A percentile compares a stretch with the other conserved stretches of the same genome.
Conservation (phyloP, 2,888 invertebrate species). For the Drosophila phalerata region DNA sequence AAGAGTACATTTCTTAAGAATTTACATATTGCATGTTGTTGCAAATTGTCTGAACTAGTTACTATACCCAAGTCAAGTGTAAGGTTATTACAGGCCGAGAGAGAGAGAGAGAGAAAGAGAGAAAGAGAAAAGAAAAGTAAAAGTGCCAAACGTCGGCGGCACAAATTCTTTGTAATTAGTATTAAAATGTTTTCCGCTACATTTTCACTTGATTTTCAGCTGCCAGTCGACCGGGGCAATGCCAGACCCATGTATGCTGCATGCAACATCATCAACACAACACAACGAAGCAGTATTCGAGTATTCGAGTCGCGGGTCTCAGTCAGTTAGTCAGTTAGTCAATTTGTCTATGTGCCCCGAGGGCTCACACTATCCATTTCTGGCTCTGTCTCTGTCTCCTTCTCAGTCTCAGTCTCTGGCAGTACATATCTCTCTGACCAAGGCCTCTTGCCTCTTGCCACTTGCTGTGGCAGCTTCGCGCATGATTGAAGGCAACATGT, state of each 20-base stretch:
- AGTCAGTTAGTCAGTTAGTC: slow-evolving; percentile 72
- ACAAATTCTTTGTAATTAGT: slow-evolving; percentile 82
- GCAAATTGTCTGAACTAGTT: slow-evolving; percentile 9
- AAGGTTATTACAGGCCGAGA: slow-evolving; percentile 5
- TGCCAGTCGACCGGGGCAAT: slow-evolving; percentile 40
- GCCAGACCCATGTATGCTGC: slow-evolving; percentile 23
- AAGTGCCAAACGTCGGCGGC: slow-evolving; percentile 73
- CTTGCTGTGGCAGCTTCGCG: slow-evolving; percentile 60
- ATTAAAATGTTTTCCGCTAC: slow-evolving; percentile 81
- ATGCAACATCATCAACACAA: slow-evolving; percentile 3
- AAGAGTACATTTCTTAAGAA: not conserved
- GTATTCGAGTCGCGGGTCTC: slow-evolving; percentile 31
- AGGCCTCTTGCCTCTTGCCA: slow-evolving; percentile 10
- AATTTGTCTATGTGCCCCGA: slow-evolving; percentile 75
- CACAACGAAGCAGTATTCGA: not conserved
- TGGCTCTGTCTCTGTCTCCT: not conserved
- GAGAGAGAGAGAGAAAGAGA: slow-evolving; percentile 1
- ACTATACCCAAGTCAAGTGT: slow-evolving; percentile 24
- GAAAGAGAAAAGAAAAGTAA: slow-evolving; percentile 51
- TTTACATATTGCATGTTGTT: not conserved
- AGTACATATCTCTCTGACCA: slow-evolving; percentile 25
- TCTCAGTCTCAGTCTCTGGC: slow-evolving; percentile 8
- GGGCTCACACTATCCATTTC: slow-evolving; percentile 55
- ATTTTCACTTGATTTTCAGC: slow-evolving; percentile 76
- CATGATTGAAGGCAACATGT: slow-evolving; percentile 84